phyloP scores from a whole-genome alignment of 2,797 vertebrate genomes.

The Gallinago stenura region DNA sequence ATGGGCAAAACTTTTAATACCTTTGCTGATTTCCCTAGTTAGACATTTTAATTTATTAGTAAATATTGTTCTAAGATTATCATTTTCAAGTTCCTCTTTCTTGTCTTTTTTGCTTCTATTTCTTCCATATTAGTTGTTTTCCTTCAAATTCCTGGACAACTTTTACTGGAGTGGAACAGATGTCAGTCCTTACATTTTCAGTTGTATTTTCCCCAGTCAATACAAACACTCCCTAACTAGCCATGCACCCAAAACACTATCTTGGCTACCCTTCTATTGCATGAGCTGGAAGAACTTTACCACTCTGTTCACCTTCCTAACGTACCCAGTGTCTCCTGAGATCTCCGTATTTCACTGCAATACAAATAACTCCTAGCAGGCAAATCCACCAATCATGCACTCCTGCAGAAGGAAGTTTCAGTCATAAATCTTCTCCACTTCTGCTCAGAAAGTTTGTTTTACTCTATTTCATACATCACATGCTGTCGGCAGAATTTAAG shows the following conservation, averaged over 20 bases:
- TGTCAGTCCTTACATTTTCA: neutral
- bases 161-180: neutral
- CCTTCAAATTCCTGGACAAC: neutral
- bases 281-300: neutral
- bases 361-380: neutral
- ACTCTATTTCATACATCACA: neutral
- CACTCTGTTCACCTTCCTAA: neutral
- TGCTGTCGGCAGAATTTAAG: neutral
- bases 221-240: neutral
- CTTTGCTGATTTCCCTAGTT: neutral
- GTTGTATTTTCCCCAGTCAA: neutral
- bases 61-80: neutral
- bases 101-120: neutral
- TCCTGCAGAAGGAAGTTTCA: neutral
- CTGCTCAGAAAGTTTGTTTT: neutral
- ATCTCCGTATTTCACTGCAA: neutral
- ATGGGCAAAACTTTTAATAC: neutral
- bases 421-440: neutral
- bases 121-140: neutral
- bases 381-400: neutral
- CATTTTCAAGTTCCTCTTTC: neutral
- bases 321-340: rapidly evolving
- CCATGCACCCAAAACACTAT: neutral
- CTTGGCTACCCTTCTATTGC: neutral
- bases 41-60: neutral